Percentiles rank a stretch among this genome's conserved stretches.
These are phyloP conservation scores for Scolopax bukidnonensis DNA, from an alignment of 2,797 vertebrate species.

Conservation along the genomic window DNA sequence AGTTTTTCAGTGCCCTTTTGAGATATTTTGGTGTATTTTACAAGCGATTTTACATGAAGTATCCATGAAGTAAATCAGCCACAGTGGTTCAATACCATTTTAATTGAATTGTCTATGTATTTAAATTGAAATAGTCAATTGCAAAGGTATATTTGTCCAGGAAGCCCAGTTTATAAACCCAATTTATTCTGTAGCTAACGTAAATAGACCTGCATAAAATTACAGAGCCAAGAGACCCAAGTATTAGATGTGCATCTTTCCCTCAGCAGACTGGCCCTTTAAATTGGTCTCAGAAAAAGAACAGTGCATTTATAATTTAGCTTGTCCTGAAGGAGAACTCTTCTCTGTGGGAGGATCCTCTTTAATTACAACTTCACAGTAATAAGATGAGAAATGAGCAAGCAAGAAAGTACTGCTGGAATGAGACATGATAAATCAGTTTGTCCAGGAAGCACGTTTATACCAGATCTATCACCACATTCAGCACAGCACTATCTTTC, in stretches of 20 bases:
- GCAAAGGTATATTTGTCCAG: slow-evolving; percentile 34
- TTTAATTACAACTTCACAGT: slow-evolving; percentile 80
- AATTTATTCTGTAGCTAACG: slow-evolving; percentile 42
- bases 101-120: slow-evolving; percentile 61
- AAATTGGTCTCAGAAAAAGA: slow-evolving; percentile 59
- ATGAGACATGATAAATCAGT: slow-evolving; percentile 78
- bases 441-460: slow-evolving; percentile 67
- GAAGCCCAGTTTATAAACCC: slow-evolving; percentile 8
- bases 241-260: slow-evolving; percentile 36
- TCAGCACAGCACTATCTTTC: slow-evolving; percentile 69
- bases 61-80: slow-evolving; percentile 12
- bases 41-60: not conserved
- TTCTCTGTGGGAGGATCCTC: slow-evolving; percentile 75
- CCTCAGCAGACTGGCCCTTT: slow-evolving; percentile 37
- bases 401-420: slow-evolving; percentile 68
- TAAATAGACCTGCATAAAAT: slow-evolving; percentile 42
- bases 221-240: not conserved
- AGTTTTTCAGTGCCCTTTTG: not conserved
- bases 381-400: slow-evolving; percentile 79
- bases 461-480: slow-evolving; percentile 77
- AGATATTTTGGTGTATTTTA: slow-evolving; percentile 1
- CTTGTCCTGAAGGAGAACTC: slow-evolving; percentile 73
- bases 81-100: slow-evolving; percentile 55
- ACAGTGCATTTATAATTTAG: slow-evolving; percentile 73
- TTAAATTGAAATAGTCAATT: slow-evolving; percentile 60